Evolutionary conservation across 2,113 vertebrate species (phyloP), one percentile per base, ranked within the genome.

Genomic region (Brachirus orientalis): DNA sequence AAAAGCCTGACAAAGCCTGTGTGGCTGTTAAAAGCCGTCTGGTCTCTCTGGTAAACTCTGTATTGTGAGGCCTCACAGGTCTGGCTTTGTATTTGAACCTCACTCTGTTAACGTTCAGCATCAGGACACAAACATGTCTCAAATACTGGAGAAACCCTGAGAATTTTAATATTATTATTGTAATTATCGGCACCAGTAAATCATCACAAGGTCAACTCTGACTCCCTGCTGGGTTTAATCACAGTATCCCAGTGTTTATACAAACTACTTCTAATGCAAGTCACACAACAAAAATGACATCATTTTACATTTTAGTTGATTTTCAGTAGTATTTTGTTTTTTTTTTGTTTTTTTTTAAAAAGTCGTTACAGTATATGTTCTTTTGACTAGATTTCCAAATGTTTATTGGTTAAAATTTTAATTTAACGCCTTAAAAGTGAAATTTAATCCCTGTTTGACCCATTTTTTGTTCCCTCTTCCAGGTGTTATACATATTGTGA

Each of bases 401-500:
- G 8, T 40, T 38, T 5, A 40, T 13, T 40, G 38, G 8, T 40
- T 3, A 10, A 10, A 9, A 10, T 8, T 8, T 40, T 40, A 10
- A 40, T 8, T 40, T 8, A 40, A 8, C 1, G 11, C 37, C 11
- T 40, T 46, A 20, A 48, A 46, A 46, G n/a, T 6, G n/a, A 2
- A 14, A 53, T 20, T 19, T 18, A 36, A 12, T 45, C 11, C 4
- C 17, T 72, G 48, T n/a, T 41, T 63, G 36, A 69, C 53, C 16
- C 1, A n/a, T 45, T 33, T 13, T 61, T 59, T 40, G 9, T 12
- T 43, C 40, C 40, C 77, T 88, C 63, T 89, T 91, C 18, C 77
- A 92, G 90, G 90, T 89, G 84, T 89, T 77, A 72, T 44, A 83
- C 80, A 84, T 66, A 66, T 80, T 79, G 66, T 83, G 86, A 89